Conservation (phyloP, 1,140 invertebrate species). For the Rhagoletis pomonella region DNA sequence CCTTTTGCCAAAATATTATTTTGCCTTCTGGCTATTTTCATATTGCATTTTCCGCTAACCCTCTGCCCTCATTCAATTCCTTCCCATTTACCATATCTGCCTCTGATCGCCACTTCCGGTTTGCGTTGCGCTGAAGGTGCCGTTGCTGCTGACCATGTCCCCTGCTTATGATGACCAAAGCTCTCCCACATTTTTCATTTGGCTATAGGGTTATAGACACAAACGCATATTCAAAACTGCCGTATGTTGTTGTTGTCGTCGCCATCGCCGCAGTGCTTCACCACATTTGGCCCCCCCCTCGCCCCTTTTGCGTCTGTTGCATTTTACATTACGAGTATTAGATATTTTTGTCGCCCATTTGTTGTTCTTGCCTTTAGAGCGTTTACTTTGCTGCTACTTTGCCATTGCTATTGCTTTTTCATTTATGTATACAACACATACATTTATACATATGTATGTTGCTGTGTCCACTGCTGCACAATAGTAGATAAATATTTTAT, state of each 20-base stretch:
- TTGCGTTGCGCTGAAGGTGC: not conserved
- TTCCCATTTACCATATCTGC: not conserved
- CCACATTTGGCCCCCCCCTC: too few relatives aligned
- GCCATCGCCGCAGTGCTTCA: not conserved
- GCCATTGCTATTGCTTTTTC: not conserved
- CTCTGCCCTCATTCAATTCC: not conserved
- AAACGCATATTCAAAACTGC: not conserved
- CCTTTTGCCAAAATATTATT: not conserved
- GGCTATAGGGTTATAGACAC: not conserved
- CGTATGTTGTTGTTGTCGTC: not conserved
- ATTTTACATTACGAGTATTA: not conserved
- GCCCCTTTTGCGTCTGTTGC: not conserved
- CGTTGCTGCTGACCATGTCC: not conserved
- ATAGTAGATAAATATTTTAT: not conserved
- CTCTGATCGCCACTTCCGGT: slow-evolving; percentile 7
- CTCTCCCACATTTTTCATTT: not conserved
- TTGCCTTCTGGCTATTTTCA: not conserved
- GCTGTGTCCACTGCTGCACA: not conserved
- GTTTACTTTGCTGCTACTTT: not conserved
- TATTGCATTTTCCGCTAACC: not conserved
- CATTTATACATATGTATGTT: not conserved
- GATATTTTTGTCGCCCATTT: slow-evolving; percentile 17
- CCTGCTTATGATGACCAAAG: not conserved
- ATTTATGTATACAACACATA: not conserved
- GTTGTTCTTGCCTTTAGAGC: not conserved